Conservation (phyloP, 2,888 invertebrate species). For the Acanthococcus lagerstroemiae region DNA sequence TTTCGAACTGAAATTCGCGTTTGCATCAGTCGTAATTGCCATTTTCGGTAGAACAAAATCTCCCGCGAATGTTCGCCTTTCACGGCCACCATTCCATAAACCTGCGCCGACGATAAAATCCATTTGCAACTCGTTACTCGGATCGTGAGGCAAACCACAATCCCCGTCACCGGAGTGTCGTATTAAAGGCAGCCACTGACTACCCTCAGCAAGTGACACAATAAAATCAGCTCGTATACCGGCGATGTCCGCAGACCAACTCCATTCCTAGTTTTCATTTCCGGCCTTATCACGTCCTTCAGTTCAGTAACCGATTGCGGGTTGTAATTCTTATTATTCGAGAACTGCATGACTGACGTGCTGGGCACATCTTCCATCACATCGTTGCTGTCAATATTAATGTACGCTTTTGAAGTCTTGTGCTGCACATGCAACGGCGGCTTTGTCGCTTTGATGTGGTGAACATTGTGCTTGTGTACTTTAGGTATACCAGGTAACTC, state of each 20-base stretch:
- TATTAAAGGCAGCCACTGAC: too few species aligned
- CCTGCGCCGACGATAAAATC: too few species aligned
- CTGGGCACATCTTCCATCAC: neutral
- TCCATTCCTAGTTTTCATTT: neutral
- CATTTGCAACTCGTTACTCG: too few species aligned
- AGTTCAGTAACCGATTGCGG: neutral
- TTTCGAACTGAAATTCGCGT: too few species aligned
- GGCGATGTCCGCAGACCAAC: neutral
- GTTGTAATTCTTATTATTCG: conserved; percentile 10
- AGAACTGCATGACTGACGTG: conserved; percentile 6
- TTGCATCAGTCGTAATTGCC: too few species aligned
- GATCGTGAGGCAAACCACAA: too few species aligned
- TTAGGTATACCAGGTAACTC: conserved; percentile 13
- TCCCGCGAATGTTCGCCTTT: too few species aligned
- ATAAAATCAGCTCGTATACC: conserved; percentile 10
- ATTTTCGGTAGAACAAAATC: too few species aligned
- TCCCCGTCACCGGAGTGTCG: too few species aligned
- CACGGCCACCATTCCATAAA: too few species aligned
- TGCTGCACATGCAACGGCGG: conserved; percentile 12
- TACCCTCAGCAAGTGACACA: neutral
- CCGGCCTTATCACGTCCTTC: neutral
- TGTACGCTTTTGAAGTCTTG: neutral
- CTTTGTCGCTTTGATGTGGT: conserved; percentile 14
- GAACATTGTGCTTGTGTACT: conserved; percentile 2
- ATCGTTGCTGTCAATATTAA: neutral